Percentiles rank a stretch among this genome's conserved stretches.
Evolutionary conservation across 2,888 invertebrate species (phyloP).

Genomic region (Trachelus troglodyta): DNA sequence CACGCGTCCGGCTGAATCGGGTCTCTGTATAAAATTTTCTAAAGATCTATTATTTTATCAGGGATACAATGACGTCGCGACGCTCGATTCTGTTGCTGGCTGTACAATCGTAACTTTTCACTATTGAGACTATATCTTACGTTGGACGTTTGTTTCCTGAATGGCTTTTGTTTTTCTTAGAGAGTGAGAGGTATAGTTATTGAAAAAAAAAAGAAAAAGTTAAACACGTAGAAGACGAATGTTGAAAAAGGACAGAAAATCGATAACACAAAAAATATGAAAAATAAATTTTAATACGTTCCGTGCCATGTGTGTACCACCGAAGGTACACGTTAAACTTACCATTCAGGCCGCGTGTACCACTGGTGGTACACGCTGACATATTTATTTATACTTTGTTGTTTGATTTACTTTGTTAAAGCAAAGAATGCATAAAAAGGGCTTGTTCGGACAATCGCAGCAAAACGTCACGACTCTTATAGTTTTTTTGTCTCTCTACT

Average conservation of each 20-base stretch:
- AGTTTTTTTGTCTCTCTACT: no score
- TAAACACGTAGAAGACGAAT: not conserved
- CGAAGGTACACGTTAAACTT: no score
- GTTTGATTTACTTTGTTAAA: no score
- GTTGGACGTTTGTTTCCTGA: not conserved
- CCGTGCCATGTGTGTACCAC: no score
- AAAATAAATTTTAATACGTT: not conserved
- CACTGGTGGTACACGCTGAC: no score
- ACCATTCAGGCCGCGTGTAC: no score
- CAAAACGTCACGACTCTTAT: no score
- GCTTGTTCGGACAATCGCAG: no score
- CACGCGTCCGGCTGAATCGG: not conserved
- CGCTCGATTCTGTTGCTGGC: constrained; percentile 11
- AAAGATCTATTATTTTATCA: not conserved
- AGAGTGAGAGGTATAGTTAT: not conserved
- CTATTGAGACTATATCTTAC: constrained; percentile 17
- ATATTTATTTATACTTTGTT: no score
- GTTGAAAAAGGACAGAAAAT: not conserved
- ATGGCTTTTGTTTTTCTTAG: not conserved
- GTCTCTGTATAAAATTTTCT: not conserved
- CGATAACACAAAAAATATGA: not conserved
- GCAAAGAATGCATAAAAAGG: no score
- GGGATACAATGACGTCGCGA: not conserved
- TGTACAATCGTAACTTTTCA: constrained; percentile 27
- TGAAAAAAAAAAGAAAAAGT: not conserved